Evolutionary conservation across 53 echinoderm and acorn worm species (phyloP).

Genomic region (Crossaster papposus): DNA sequence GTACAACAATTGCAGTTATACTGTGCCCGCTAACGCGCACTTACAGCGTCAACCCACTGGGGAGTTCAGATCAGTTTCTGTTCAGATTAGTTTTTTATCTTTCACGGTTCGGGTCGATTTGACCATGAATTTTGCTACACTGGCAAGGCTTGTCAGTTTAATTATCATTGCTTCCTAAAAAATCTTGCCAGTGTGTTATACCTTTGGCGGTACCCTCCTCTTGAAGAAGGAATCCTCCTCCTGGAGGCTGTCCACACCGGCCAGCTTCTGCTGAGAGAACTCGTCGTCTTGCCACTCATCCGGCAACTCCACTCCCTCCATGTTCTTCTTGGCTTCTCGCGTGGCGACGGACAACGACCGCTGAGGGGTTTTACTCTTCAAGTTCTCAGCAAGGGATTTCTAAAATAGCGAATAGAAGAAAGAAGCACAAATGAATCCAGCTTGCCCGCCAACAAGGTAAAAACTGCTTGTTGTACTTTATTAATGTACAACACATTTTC

Average conservation of each 20-base stretch:
- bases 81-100: too few relatives aligned
- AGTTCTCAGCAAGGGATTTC: constrained; percentile 32
- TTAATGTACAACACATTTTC: too few relatives aligned
- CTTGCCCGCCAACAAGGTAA: neutral
- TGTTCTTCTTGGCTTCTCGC: constrained; percentile 59
- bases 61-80: too few relatives aligned
- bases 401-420: neutral
- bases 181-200: neutral
- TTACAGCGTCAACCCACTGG: too few relatives aligned
- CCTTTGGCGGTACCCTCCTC: constrained; percentile 71
- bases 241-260: constrained; percentile 55
- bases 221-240: constrained; percentile 72
- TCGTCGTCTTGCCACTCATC: constrained; percentile 95
- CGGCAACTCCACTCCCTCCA: constrained; percentile 69
- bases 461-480: neutral
- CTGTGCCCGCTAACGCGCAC: too few relatives aligned
- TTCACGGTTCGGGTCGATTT: too few relatives aligned
- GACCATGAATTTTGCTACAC: too few relatives aligned
- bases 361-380: constrained; percentile 24
- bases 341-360: constrained; percentile 69
- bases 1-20: too few relatives aligned
- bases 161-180: too few relatives aligned
- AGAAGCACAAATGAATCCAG: neutral
- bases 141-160: too few relatives aligned
- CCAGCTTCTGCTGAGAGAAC: constrained; percentile 66